phyloP scores from a whole-genome alignment of 1,140 invertebrate species.

The Elysia chlorotica region DNA sequence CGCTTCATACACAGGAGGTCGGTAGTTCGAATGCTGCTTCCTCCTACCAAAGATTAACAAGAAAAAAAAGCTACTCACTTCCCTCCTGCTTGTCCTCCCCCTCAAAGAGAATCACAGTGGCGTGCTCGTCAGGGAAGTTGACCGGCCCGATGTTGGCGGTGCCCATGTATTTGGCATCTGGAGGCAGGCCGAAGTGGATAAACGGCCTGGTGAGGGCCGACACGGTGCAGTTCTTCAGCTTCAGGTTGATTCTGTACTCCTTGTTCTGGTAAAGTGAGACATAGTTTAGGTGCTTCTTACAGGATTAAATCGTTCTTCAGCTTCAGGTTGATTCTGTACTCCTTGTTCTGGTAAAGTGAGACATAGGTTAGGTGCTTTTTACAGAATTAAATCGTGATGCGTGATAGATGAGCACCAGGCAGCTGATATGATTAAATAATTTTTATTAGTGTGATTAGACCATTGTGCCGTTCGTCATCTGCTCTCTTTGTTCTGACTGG shows the following conservation, averaged over 20 bases:
- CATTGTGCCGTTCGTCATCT: no score
- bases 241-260: slow-evolving; percentile 48
- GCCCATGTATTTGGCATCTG: slow-evolving; percentile 39
- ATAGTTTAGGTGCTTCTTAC: background rate
- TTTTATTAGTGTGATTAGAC: no score
- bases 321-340: slow-evolving; percentile 47
- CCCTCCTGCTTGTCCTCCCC: slow-evolving; percentile 17
- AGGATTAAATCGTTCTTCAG: slow-evolving; percentile 25
- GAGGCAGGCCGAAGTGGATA: slow-evolving; percentile 45
- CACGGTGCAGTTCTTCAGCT: slow-evolving; percentile 41
- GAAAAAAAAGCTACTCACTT: no score
- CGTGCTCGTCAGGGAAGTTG: slow-evolving; percentile 37
- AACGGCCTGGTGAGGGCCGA: slow-evolving; percentile 42
- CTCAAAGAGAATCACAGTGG: slow-evolving; percentile 33
- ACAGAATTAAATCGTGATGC: slow-evolving; percentile 1
- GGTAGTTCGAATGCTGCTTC: no score
- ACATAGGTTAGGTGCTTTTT: background rate
- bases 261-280: slow-evolving; percentile 28
- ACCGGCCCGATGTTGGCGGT: slow-evolving; percentile 43
- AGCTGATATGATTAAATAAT: no score
- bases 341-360: slow-evolving; percentile 32
- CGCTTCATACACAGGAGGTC: no score
- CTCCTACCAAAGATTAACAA: no score
- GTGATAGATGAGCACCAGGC: no score
- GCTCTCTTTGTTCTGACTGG: no score